Conservation (phyloP, 2,113 vertebrate genomes). For the Otocyon megalotis region DNA sequence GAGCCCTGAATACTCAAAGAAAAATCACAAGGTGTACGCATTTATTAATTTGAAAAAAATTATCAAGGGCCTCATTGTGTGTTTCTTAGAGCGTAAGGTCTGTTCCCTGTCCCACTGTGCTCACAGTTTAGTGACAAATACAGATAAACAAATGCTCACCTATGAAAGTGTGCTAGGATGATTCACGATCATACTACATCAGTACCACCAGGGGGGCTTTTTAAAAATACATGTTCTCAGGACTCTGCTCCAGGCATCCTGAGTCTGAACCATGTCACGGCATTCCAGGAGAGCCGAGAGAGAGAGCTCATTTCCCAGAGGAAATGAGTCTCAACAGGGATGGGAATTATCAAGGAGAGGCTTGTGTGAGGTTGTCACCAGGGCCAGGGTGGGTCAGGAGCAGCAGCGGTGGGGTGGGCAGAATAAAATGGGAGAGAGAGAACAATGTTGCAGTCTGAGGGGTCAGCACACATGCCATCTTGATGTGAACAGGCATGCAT, state of each 20-base stretch:
- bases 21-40: background rate
- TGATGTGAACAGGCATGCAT: background rate
- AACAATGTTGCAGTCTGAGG: background rate
- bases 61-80: background rate
- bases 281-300: background rate
- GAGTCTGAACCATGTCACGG: background rate
- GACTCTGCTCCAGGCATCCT: background rate
- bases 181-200: fast-evolving
- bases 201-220: background rate
- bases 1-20: background rate
- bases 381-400: background rate
- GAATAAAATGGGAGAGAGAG: background rate
- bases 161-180: background rate
- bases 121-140: background rate
- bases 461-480: too few species aligned
- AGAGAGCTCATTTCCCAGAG: background rate
- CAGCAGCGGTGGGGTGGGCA: too few species aligned
- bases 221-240: background rate
- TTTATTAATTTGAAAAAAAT: background rate
- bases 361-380: fast-evolving
- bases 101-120: background rate
- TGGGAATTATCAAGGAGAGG: background rate
- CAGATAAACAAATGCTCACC: background rate
- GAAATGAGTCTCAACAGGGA: background rate
- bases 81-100: background rate